These are phyloP conservation scores for Hemichromis elongatus DNA, from an alignment of 2,113 vertebrate genomes.

Conservation along the genomic window DNA sequence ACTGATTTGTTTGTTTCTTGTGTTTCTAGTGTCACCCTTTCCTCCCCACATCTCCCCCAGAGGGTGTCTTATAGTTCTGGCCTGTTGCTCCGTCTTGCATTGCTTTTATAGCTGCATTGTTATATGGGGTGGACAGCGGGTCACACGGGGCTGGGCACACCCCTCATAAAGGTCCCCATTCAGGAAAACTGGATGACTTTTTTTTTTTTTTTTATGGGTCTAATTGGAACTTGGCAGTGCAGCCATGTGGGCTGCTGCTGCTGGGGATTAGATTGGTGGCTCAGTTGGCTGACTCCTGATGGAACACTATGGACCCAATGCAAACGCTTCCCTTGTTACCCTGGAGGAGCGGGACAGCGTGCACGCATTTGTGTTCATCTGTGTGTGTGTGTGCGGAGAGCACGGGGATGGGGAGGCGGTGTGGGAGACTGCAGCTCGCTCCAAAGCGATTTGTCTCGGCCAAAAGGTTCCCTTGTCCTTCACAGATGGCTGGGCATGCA, in stretches of 20 bases:
- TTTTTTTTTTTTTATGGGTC: constrained; percentile 34
- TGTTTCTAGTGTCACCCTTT: constrained; percentile 27
- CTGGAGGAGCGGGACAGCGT: constrained; percentile 40
- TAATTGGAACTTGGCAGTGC: constrained; percentile 71
- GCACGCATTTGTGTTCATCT: constrained; percentile 5
- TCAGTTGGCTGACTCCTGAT: constrained; percentile 68
- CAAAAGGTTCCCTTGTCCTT: constrained; percentile 76
- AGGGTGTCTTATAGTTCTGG: constrained; percentile 35
- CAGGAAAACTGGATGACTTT: constrained; percentile 26
- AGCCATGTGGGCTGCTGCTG: constrained; percentile 54
- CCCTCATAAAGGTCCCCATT: constrained; percentile 40
- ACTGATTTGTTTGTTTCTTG: constrained; percentile 14
- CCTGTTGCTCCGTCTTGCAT: constrained; percentile 16
- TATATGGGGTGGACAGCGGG: constrained; percentile 33
- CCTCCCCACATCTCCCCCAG: not conserved
- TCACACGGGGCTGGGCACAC: constrained; percentile 40
- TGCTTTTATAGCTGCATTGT: constrained; percentile 45
- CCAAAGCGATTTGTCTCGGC: constrained; percentile 73
- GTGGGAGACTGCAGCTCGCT: constrained; percentile 45
- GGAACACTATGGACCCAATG: constrained; percentile 59
- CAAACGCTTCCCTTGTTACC: constrained; percentile 67
- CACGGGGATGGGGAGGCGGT: constrained; percentile 10
- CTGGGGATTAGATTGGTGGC: constrained; percentile 64
- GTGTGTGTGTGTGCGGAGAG: constrained; percentile 25
- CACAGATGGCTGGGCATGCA: constrained; percentile 69